Evolutionary conservation across 92 coral and sea anemone species (phyloP), one percentile per base, ranked within the genome.

Genomic region (Zoanthus gigantus): DNA sequence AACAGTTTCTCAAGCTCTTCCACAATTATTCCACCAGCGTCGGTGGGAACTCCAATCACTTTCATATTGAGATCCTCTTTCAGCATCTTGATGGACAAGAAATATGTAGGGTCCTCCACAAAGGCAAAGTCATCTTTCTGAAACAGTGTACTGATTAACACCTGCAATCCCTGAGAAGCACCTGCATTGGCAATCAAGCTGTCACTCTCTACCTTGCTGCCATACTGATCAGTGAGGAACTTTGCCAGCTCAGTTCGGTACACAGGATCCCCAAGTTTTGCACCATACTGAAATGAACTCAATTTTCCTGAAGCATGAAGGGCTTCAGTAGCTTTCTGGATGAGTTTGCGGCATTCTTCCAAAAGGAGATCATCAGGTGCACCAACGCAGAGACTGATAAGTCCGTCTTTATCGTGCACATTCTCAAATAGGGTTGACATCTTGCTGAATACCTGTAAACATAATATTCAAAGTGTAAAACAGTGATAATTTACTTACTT

Each of bases 81-180:
- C 37, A 97, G 53, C 9, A 86, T 89, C 68, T 52, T 89, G 1
- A 93, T 48, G 11, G 92, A 95, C 83, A 95, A 73, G 71, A 94
- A 95, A 71, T 93, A 97, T 15, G 99, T 89, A 9, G 99, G 99
- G 30, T 97, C 99, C 72, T 97, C 99, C 17, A 93, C 98, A 85
- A 97, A 89, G 10, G 87, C 98, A 53, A 89, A 31, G 80, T 93
- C 98, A 47, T 97, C 98, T 50, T 78, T 75, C 72, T 91, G 84
- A 53, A 97, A 93, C 18, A 95, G 76, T 6, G 88, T 68, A 34
- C 77, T 67, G 9, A 83, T 37, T 10, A 92, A 14, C 58, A 90
- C 86, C 54, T 77, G 86, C 34, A 95, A 78, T 13, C 97, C 98
- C 72, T 90, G 95, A 5, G 99, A 71, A 6, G 99, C 99, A 45